Evolutionary conservation across 2,888 invertebrate genomes (phyloP), one percentile per base, ranked within the genome.

Genomic region (Monopis laevigella): DNA sequence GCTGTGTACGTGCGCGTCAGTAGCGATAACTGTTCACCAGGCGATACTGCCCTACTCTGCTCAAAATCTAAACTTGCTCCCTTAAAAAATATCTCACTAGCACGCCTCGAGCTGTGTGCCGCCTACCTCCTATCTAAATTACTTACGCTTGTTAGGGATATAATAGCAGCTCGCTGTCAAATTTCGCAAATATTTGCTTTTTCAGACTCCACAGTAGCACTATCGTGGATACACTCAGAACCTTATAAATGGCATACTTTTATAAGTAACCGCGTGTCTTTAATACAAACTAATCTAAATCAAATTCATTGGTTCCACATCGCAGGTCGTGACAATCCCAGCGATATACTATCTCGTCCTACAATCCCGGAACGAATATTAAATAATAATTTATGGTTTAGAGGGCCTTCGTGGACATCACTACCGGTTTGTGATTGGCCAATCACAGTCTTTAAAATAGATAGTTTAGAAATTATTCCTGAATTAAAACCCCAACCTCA

Each of bases 221-320:
- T 48, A n/a, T 12, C 38, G 2, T 48, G 48, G 46, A 48, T 48
- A 17, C 43, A 44, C 32, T 44, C 48, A 7, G 13, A 28, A 11
- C 26, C 43, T 8, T 26, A 42, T 14, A 21, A 36, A 18, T 46
- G 35, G 40, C 41, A 48, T 5, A 44, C 44, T 1, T 46, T 48
- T 42, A 43, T 48, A 2, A 44, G 44, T 3, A 48, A 45, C 13
- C 26, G 46, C 6, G 40, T 44, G 7, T 18, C 46, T 13, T n/a
- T 13, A 7, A 40, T 41, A 34, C 47, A 30, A 14, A 41, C 32
- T 10, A 26, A 34, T 29, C 24, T 45, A 18, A 26, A 13, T 27
- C 32, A 29, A 27, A 21, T 14, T 3, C 21, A 44, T 26, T 47
- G 40, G 40, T 41, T 14, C 36, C 41, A 47, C 17, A 28, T 47